Base-by-base conservation (phyloP, 2,797 vertebrate genomes). In the Danio tinwini region DNA sequence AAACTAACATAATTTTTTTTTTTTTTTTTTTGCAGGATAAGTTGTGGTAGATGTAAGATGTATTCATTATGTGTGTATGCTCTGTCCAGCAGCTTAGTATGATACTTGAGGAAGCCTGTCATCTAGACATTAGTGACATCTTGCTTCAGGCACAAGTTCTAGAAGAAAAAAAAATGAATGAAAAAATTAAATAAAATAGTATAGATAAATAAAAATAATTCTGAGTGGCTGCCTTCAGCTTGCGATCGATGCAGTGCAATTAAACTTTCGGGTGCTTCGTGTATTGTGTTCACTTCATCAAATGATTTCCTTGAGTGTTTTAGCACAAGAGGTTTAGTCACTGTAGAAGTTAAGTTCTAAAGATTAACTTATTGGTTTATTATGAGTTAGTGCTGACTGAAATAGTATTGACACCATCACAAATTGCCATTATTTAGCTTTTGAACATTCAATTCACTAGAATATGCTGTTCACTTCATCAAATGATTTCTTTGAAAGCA, bases 51-150 rank as follows among this genome's bases (percentile, higher is more conserved):
- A 80, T 8, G 17, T 52, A 21, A 58, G 67, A 80, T 21, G 62
- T 74, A 73, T 45, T 49, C 52, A 69, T 58, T 78, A 56, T 62
- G 19, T 61, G 53, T 68, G 42, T 11, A 75, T 42, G 42, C 71
- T 61, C 6, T 63, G 44, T 76, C 45, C 65, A 71, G 39, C 49
- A 71, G 21, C 49, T 40, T 50, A 14, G 40, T 79, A 53, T 68
- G 72, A 29, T 45, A 53, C 74, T 56, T 44, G 17, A 44, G 68
- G 42, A 13, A 65, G 16, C 55, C n/a, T 12, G 14, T 45, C 8
- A 9, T 37, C 21, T 53, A 12, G 59, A 62, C 45, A 65, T 70
- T 55, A 42, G 39, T 61, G 45, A 74, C 21, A 12, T 21, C 17
- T 47, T 71, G 52, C 71, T 56, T 17, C 59, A 59, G 65, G 55